These are phyloP conservation scores for Zootermopsis nevadensis DNA, from an alignment of 2,888 invertebrate genomes.

Conservation along the genomic window DNA sequence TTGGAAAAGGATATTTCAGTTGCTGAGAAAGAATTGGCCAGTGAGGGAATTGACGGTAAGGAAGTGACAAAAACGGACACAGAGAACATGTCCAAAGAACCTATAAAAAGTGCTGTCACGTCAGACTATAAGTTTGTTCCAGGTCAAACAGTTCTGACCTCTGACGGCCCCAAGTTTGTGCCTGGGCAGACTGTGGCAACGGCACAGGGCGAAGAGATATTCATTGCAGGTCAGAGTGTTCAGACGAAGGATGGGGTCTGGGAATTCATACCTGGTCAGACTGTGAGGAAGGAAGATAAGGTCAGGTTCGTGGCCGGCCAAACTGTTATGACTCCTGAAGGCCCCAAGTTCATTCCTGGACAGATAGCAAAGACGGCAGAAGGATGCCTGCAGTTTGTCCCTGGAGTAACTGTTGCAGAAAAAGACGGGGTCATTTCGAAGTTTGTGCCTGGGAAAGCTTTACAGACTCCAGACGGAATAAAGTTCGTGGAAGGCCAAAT, in stretches of 20 bases:
- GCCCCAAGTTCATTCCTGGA: conserved; percentile 74
- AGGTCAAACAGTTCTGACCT: conserved; percentile 67
- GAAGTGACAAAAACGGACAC: neutral
- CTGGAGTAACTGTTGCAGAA: conserved; percentile 68
- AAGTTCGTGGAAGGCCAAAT: conserved; percentile 77
- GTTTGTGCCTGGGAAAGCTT: conserved; percentile 72
- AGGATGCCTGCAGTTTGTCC: conserved; percentile 68
- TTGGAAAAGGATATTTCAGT: conserved; percentile 67
- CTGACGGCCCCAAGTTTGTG: conserved; percentile 69
- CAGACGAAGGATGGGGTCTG: conserved; percentile 66
- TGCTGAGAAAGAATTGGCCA: conserved; percentile 70
- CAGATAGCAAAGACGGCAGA: conserved; percentile 68
- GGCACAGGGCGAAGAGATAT: conserved; percentile 66
- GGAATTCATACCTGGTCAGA: conserved; percentile 76
- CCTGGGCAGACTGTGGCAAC: conserved; percentile 69
- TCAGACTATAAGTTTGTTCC: conserved; percentile 67
- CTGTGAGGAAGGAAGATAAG: conserved; percentile 68
- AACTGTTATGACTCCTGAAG: conserved; percentile 72
- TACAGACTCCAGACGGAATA: conserved; percentile 72
- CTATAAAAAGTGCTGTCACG: neutral
- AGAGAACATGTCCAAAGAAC: neutral
- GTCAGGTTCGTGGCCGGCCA: conserved; percentile 74
- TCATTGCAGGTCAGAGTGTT: conserved; percentile 74
- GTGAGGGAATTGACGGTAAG: conserved; percentile 67
- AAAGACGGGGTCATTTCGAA: conserved; percentile 61